Base-by-base conservation (phyloP, 2,888 invertebrate genomes). In the Melanophora roralis region DNA sequence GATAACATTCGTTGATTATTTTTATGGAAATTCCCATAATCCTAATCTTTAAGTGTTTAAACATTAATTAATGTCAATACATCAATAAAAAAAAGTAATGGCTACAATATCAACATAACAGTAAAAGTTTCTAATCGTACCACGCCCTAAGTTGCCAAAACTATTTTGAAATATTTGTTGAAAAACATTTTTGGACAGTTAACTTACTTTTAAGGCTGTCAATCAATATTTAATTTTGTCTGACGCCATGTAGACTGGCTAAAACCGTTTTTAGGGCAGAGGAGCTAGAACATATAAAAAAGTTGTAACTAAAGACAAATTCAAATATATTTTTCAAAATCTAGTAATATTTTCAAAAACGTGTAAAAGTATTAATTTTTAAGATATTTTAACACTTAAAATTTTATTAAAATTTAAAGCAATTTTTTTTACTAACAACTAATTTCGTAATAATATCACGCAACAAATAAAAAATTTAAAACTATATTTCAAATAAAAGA, bases 211-310 rank as follows among this genome's bases (percentile, higher is more conserved):
- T 51, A 45, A 32, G 27, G 67, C 65, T 67, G 74, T 74, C 74
- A 74, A 59, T 67, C 74, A 67, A 19, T 51, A 16, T 67, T 60
- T 67, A 51, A 65, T 60, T 43, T 67, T 38, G 2, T 40, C 23
- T 74, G 74, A 67, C 74, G 74, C 65, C 74, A 67, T 67, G 16
- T 67, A 59, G 74, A 74, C 74, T 74, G 23, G 21, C 27, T 32
- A 51, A 51, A 11, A n/a, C 27, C 21, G 16, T 32, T 38, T 11
- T 16, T 8, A 8, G 14, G 11, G 67, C 67, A 38, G 74, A 67
- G 59, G 74, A 21, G 16, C 49, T 12, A 19, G 11, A 65, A 34
- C 14, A 21, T 16, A 34, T n/a, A n/a, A n/a, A n/a, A n/a, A n/a
- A n/a, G n/a, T n/a, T n/a, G n/a, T n/a, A n/a, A n/a, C n/a, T n/a